These are phyloP conservation scores for Drosophila atripex DNA, from an alignment of 2,888 invertebrate species.

Conservation along the genomic window DNA sequence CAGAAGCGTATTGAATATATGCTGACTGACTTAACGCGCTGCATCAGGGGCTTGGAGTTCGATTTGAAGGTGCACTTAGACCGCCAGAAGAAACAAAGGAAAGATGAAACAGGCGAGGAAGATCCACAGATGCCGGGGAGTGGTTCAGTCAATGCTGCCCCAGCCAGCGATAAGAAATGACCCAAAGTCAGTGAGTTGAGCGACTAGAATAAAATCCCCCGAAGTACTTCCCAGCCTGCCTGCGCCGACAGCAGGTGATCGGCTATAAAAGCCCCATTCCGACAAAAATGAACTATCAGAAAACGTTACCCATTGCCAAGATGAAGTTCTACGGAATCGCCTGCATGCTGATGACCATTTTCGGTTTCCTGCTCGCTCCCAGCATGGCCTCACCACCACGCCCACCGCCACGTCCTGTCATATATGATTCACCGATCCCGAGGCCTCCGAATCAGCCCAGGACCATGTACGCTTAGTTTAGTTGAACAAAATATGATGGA, in stretches of 20 bases:
- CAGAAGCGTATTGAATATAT: slow-evolving; percentile 49
- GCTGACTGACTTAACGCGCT: slow-evolving; percentile 59
- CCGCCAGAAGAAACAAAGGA: neutral
- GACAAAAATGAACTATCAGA: slow-evolving; percentile 12
- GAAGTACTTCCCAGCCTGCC: slow-evolving; percentile 44
- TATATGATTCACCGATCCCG: slow-evolving; percentile 57
- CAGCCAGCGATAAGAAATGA: slow-evolving; percentile 28
- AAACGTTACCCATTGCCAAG: neutral
- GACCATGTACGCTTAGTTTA: slow-evolving; percentile 62
- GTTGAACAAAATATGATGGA: neutral
- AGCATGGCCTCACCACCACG: slow-evolving; percentile 3
- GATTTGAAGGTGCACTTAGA: slow-evolving; percentile 35
- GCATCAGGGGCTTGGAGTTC: slow-evolving; percentile 58
- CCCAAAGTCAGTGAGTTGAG: slow-evolving; percentile 33
- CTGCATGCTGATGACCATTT: slow-evolving; percentile 42
- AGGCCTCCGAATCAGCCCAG: slow-evolving; percentile 35
- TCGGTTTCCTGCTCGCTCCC: slow-evolving; percentile 21
- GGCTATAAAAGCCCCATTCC: slow-evolving; percentile 41
- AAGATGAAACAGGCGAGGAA: neutral
- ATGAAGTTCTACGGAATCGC: slow-evolving; percentile 56
- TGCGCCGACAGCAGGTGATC: neutral
- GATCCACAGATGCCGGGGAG: neutral
- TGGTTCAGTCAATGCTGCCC: neutral
- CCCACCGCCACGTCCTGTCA: slow-evolving; percentile 38
- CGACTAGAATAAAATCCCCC: slow-evolving; percentile 42